Conservation (phyloP, 1,140 invertebrate genomes). For the Sarcophaga bullata region DNA sequence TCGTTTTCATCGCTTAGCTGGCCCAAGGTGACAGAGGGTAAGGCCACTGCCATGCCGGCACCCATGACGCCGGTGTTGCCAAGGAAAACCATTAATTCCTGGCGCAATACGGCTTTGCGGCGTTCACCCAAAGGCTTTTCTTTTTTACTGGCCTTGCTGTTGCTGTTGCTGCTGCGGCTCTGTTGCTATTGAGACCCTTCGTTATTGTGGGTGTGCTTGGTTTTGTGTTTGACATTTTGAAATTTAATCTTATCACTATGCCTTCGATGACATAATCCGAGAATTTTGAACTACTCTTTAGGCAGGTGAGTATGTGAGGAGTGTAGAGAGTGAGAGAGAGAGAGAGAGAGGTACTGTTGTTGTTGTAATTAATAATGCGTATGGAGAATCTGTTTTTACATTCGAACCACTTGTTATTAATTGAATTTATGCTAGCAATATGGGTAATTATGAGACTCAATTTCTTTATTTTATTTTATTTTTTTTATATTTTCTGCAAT, state of each 20-base stretch:
- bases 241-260: slow-evolving; percentile 32
- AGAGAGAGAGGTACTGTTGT: too few species aligned
- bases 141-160: background rate
- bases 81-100: slow-evolving; percentile 59
- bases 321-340: too few species aligned
- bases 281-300: background rate
- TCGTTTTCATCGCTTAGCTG: slow-evolving; percentile 53
- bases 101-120: slow-evolving; percentile 52
- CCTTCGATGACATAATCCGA: slow-evolving; percentile 31
- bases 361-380: too few species aligned
- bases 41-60: slow-evolving; percentile 59
- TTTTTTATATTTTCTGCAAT: too few species aligned
- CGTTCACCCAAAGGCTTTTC: slow-evolving; percentile 55
- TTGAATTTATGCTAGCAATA: too few species aligned
- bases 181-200: too few species aligned
- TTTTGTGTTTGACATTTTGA: slow-evolving; percentile 27
- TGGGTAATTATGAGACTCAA: too few species aligned
- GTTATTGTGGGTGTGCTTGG: background rate
- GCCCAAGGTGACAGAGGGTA: slow-evolving; percentile 58
- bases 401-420: too few species aligned
- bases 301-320: too few species aligned
- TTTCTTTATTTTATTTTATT: too few species aligned
- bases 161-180: background rate
- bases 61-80: slow-evolving; percentile 61
- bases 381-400: too few species aligned